A percentile compares a stretch with the other conserved stretches of the same genome.
Evolutionary conservation across 1,140 invertebrate species (phyloP).

Genomic region (Druon quercuslanigerum): DNA sequence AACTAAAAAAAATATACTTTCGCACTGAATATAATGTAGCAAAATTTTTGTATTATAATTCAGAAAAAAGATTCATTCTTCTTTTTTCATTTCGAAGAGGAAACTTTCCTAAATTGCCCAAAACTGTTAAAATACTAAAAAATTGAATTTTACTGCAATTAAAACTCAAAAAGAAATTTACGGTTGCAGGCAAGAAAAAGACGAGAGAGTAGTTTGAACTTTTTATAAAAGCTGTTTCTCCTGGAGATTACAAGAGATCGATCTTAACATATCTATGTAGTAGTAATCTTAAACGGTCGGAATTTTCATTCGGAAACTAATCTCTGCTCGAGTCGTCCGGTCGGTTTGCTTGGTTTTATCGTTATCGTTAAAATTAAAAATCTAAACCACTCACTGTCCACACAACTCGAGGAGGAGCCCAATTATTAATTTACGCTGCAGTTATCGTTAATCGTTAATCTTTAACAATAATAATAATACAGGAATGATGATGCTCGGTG

Average conservation of each 20-base stretch:
- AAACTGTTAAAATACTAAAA: too few relatives aligned
- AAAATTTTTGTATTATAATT: too few relatives aligned
- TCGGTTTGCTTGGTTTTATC: neutral
- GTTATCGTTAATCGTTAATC: slow-evolving; percentile 40
- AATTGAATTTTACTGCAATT: too few relatives aligned
- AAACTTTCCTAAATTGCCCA: too few relatives aligned
- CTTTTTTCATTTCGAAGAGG: too few relatives aligned
- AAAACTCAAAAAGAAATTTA: too few relatives aligned
- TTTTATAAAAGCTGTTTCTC: slow-evolving; percentile 60
- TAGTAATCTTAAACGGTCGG: slow-evolving; percentile 43
- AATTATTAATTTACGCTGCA: slow-evolving; percentile 26
- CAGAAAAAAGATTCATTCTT: too few relatives aligned
- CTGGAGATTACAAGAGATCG: slow-evolving; percentile 57
- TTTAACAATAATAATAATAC: slow-evolving; percentile 63
- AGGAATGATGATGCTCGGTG: slow-evolving; percentile 69
- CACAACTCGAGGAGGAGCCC: neutral
- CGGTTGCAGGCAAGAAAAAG: slow-evolving; percentile 46
- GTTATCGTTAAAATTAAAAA: slow-evolving; percentile 28
- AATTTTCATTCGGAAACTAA: neutral
- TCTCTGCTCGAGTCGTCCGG: neutral
- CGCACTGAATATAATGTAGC: too few relatives aligned
- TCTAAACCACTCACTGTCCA: slow-evolving; percentile 32
- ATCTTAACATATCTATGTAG: slow-evolving; percentile 40
- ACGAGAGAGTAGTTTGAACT: slow-evolving; percentile 51
- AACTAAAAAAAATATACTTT: too few relatives aligned